Base-by-base conservation (phyloP, 1,140 invertebrate species). In the Polypedilum pembai region DNA sequence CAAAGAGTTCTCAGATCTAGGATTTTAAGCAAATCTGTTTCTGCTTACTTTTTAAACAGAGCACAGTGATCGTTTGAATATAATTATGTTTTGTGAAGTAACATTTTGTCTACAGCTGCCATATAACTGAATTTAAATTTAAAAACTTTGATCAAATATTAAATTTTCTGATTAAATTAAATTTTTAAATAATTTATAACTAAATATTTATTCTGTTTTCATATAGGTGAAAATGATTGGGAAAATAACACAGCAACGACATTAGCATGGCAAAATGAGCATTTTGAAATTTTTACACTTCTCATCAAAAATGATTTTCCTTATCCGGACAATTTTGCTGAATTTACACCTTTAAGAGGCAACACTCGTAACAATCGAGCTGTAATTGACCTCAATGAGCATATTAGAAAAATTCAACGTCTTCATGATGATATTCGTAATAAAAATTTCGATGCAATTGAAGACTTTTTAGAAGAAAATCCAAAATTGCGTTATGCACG, bases 221-320 rank as follows among this genome's bases (percentile, higher is more conserved):
- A n/a, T n/a, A n/a, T n/a, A 33, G 24, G 24, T 33, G 24, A 33
- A 33, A 33, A 33, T 33, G 45, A 56, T 15, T 56, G 45, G 45
- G 45, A 56, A 56, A 56, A 56, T 15, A 56, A 56, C n/a, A 56
- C 45, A 56, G 45, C 45, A 56, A 56, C 45, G 45, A 56, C 45
- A n/a, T 12, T 56, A 4, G 45, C 45, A 56, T 56, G 45, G 45
- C 45, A 56, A 15, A 56, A 56, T 56, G 45, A 56, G 10, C 45
- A 56, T 3, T 56, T n/a, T 15, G 45, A 56, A 12, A 56, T 56
- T 15, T 56, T 56, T 15, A 56, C 45, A 12, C 45, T 56, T 8
- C 45, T 56, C 12, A 56, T 56, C n/a, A 56, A 56, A 12, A 15
- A 12, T 56, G 45, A 56, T n/a, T 56, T 56, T 56, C 45, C 45